Evolutionary conservation across 2,797 vertebrate genomes (phyloP), one percentile per base, ranked within the genome.

Genomic region (Tinamus major): DNA sequence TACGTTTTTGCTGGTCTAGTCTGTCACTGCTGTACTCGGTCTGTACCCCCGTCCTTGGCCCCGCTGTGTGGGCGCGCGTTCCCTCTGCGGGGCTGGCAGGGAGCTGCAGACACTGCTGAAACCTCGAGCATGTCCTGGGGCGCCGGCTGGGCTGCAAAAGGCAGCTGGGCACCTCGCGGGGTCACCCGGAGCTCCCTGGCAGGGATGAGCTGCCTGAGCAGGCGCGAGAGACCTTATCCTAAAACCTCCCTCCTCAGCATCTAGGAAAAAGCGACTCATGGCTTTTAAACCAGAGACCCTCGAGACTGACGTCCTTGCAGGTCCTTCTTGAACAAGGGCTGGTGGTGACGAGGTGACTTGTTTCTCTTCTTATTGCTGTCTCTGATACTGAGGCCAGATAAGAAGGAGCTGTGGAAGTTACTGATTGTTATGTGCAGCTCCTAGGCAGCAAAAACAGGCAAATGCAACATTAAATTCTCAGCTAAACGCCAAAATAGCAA

Each of bases 41-140:
- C 56, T 42, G 26, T 16, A 31, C 15, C 10, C 42, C 70, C 11
- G 0, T 48, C 56, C 37, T 20, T 14, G 2, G 67, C 80, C 63
- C 81, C 87, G 72, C 77, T 76, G 85, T 42, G 4, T 8, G 37
- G 80, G 41, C 65, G 29, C 18, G 33, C 53, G 2, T 39, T 53
- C 2, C 0, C 59, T 67, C 63, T 0, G 0, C 48, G 70, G 33
- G 27, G 33, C 26, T 37, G 24, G 26, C 26, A 15, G 26, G 15
- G 24, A 39, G 37, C 26, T 26, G 39, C 33, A 39, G 48, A 39
- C 37, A 10, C 29, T 12, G 19, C 20, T 19, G 12, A 19, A 24
- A 12, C 19, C 5, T 39, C 27, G 49, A 7, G 26, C 35, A 24
- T 9, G 15, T 53, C 51, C 51, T 29, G 51, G 26, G 26, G 35